Conservation (phyloP, 1,140 invertebrate species). For the Leptopilina boulardi region DNA sequence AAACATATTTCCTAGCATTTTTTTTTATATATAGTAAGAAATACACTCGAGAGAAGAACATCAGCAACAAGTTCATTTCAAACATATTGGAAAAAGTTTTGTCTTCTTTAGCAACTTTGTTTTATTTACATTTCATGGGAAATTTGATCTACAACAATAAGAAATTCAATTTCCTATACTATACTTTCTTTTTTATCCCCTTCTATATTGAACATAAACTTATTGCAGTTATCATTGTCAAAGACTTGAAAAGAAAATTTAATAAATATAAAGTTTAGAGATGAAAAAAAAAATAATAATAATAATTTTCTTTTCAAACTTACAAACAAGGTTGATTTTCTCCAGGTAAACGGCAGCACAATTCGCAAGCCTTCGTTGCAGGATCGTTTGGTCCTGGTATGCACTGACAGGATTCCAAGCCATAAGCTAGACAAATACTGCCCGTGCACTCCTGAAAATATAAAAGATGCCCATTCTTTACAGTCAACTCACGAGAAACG, state of each 20-base stretch:
- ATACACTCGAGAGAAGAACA: neutral
- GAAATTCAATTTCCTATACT: neutral
- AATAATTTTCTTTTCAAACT: constrained; percentile 58
- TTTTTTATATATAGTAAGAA: neutral
- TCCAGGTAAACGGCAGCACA: constrained; percentile 92
- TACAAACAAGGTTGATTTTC: constrained; percentile 85
- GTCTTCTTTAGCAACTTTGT: neutral
- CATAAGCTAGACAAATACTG: constrained; percentile 94
- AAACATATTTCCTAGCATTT: neutral
- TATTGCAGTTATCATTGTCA: neutral
- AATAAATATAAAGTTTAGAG: neutral
- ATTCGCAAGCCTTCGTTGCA: constrained; percentile 90
- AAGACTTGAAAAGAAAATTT: neutral
- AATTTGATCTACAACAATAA: neutral
- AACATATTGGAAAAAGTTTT: neutral
- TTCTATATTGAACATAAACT: neutral
- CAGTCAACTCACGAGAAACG: neutral
- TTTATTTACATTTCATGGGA: neutral
- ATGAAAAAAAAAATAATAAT: constrained; percentile 12
- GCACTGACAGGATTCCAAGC: constrained; percentile 97
- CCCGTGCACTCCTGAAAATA: constrained; percentile 89
- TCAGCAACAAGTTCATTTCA: neutral
- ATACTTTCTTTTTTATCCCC: too few relatives aligned
- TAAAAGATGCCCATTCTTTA: constrained; percentile 33
- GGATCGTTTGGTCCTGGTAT: constrained; percentile 85